Percentiles rank a stretch among this genome's conserved stretches.
These are phyloP conservation scores for Ranitomeya variabilis DNA, from an alignment of 2,113 vertebrate species.

Conservation along the genomic window DNA sequence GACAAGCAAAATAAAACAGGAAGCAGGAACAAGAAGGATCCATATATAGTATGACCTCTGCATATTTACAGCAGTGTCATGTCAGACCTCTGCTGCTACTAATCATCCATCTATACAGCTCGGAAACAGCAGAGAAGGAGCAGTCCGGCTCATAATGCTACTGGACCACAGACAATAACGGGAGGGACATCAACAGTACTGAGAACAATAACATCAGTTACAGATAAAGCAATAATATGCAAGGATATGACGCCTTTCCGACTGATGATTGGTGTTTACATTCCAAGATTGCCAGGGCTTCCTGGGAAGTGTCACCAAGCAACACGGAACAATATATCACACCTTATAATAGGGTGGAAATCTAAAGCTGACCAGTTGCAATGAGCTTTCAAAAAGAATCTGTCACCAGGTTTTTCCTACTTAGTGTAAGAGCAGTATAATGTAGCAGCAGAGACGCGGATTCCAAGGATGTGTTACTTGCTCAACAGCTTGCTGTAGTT, in stretches of 20 bases:
- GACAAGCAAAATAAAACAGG: not conserved
- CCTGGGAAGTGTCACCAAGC: not conserved
- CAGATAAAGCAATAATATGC: not conserved
- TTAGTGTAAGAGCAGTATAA: too few relatives aligned
- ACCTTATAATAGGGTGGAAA: not conserved
- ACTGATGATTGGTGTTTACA: not conserved
- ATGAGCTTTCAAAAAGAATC: too few relatives aligned
- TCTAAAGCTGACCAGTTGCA: too few relatives aligned
- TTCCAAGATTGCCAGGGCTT: not conserved
- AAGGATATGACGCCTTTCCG: not conserved
- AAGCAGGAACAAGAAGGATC: slow-evolving; percentile 6
- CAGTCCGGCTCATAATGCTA: not conserved
- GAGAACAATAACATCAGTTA: not conserved
- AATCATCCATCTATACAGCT: not conserved
- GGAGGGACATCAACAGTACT: not conserved
- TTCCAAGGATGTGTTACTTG: too few relatives aligned
- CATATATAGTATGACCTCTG: slow-evolving; percentile 24
- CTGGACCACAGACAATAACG: not conserved
- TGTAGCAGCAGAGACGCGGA: too few relatives aligned
- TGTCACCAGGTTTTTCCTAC: too few relatives aligned
- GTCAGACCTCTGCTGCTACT: not conserved
- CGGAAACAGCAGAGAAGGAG: not conserved
- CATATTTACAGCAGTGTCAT: slow-evolving; percentile 21
- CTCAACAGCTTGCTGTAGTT: too few relatives aligned
- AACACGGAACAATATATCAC: not conserved